Conservation (phyloP, 2,888 invertebrate species). For the Tiliacea citrago region DNA sequence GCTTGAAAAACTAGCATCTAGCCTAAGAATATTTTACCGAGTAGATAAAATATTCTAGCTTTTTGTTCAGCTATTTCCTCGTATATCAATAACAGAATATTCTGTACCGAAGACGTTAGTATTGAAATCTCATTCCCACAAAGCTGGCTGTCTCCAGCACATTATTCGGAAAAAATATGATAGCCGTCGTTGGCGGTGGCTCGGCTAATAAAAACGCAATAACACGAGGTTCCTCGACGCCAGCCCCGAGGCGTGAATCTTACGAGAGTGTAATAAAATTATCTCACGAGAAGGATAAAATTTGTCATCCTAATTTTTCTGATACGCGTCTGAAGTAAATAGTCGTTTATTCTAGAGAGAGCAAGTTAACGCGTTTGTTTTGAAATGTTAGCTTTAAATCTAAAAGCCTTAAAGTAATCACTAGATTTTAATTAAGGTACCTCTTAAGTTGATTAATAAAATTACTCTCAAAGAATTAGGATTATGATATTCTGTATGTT, state of each 20-base stretch:
- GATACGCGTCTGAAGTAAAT: slow-evolving; percentile 60
- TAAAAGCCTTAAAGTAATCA: slow-evolving; percentile 6
- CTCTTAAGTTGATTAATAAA: background rate
- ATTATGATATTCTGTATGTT: slow-evolving; percentile 13
- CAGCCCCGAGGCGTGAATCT: slow-evolving; percentile 82
- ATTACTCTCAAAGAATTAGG: slow-evolving; percentile 15
- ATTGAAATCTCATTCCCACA: slow-evolving; percentile 76
- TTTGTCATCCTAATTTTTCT: slow-evolving; percentile 82
- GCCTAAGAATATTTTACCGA: background rate
- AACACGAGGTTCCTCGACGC: slow-evolving; percentile 77
- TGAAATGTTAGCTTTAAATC: slow-evolving; percentile 1
- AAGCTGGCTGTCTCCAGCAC: slow-evolving; percentile 76
- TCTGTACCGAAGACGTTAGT: slow-evolving; percentile 61
- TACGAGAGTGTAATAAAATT: slow-evolving; percentile 85
- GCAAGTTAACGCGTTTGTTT: slow-evolving; percentile 22
- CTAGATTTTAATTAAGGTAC: background rate
- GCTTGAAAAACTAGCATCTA: slow-evolving; percentile 1
- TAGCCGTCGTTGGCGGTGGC: slow-evolving; percentile 75
- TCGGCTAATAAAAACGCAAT: slow-evolving; percentile 87
- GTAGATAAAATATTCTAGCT: background rate
- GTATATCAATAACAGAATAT: slow-evolving; percentile 37
- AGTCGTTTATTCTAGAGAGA: slow-evolving; percentile 36
- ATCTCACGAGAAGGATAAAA: slow-evolving; percentile 83
- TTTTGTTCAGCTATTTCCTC: slow-evolving; percentile 15
- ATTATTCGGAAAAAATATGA: slow-evolving; percentile 83